A percentile compares a stretch with the other conserved stretches of the same genome.
Evolutionary conservation across 2,113 vertebrate genomes (phyloP).

Genomic region (Bambusicola thoracicus): DNA sequence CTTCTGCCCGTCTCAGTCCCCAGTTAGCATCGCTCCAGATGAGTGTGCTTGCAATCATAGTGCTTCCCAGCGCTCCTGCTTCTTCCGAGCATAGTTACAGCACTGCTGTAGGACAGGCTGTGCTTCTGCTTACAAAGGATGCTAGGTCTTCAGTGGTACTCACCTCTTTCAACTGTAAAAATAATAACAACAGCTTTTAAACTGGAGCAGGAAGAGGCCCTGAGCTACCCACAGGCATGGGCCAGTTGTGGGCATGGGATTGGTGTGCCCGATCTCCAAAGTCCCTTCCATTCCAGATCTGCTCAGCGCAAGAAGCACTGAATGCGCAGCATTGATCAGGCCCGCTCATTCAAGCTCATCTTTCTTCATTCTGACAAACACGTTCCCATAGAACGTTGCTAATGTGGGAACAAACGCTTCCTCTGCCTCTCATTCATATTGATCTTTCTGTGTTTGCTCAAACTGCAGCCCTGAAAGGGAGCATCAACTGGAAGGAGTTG

Average conservation of each 20-base stretch:
- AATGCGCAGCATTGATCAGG: accelerated
- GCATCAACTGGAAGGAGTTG: not conserved
- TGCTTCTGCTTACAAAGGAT: not conserved
- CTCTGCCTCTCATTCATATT: not conserved
- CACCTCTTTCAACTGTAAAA: not conserved
- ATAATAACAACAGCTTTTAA: not conserved
- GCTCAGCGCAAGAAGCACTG: not conserved
- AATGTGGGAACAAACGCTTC: not conserved
- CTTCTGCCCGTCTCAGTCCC: no score
- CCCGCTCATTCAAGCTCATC: not conserved
- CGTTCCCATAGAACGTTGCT: accelerated
- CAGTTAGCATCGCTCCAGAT: no score
- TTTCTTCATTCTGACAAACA: accelerated
- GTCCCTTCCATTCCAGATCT: accelerated
- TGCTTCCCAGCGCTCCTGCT: not conserved
- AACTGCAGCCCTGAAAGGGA: not conserved
- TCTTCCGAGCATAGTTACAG: not conserved
- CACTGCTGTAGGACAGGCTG: not conserved
- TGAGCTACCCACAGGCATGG: not conserved
- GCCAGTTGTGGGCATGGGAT: not conserved
- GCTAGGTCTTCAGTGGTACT: accelerated
- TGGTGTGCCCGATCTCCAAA: not conserved
- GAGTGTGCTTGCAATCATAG: no score
- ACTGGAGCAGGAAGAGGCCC: no score
- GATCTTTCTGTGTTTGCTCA: not conserved